A percentile compares a stretch with the other conserved stretches of the same genome.
Evolutionary conservation across 2,797 vertebrate genomes (phyloP).

Genomic region (Sebastes paucispinis): DNA sequence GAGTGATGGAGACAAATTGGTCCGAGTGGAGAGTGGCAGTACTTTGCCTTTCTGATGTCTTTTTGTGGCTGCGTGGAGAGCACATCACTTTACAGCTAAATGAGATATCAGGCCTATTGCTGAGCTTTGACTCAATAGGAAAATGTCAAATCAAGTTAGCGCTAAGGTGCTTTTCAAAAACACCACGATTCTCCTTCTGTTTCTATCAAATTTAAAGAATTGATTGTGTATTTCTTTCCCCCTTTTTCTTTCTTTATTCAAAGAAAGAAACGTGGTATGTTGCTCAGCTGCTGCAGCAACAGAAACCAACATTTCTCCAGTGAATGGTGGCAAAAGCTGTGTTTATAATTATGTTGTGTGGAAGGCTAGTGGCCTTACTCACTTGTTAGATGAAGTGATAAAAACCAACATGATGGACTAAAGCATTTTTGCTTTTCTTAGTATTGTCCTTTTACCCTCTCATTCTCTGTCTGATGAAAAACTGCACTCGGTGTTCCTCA

Average conservation of each 20-base stretch:
- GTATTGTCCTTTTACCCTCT: constrained; percentile 82
- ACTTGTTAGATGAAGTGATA: constrained; percentile 80
- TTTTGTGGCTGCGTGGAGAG: constrained; percentile 53
- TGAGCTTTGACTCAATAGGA: constrained; percentile 70
- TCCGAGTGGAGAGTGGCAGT: constrained; percentile 71
- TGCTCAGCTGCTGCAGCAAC: constrained; percentile 1
- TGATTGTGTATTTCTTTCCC: constrained; percentile 3
- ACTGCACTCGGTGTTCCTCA: constrained; percentile 80
- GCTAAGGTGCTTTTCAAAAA: constrained; percentile 62
- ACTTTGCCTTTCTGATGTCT: constrained; percentile 77
- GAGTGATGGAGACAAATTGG: constrained; percentile 83
- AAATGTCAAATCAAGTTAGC: constrained; percentile 72
- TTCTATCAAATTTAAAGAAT: constrained; percentile 59
- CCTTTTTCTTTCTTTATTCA: constrained; percentile 19
- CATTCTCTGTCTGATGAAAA: constrained; percentile 84
- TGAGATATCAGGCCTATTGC: constrained; percentile 66
- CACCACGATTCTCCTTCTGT: constrained; percentile 44
- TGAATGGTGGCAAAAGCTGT: constrained; percentile 39
- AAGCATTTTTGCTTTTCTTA: constrained; percentile 80
- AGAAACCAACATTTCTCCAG: constrained; percentile 17
- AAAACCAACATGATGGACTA: constrained; percentile 79
- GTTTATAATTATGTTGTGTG: constrained; percentile 69
- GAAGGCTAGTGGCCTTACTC: constrained; percentile 60
- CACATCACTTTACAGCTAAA: constrained; percentile 70
- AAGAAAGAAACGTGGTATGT: constrained; percentile 13